Percentiles rank a stretch among this genome's conserved stretches.
phyloP scores from a whole-genome alignment of 2,888 invertebrate genomes.

The Idaea straminata region DNA sequence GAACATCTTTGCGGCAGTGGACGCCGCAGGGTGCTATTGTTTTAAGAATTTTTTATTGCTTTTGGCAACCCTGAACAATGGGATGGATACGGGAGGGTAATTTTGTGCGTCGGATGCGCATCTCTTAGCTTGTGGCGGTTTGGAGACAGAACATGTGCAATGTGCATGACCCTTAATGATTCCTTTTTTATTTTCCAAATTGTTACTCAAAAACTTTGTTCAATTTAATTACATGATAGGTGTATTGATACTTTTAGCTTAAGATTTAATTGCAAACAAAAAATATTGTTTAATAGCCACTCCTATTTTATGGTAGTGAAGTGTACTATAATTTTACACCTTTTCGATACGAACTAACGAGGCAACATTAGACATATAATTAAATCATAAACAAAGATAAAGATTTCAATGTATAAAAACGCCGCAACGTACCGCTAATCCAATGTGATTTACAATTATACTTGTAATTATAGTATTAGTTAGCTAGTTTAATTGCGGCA shows the following conservation, averaged over 20 bases:
- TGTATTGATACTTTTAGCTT: conserved; percentile 4
- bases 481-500: conserved; percentile 63
- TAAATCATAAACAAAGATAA: conserved; percentile 76
- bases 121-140: conserved; percentile 47
- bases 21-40: conserved; percentile 76
- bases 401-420: conserved; percentile 56
- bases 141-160: conserved; percentile 43
- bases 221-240: conserved; percentile 29
- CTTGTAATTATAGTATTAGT: conserved; percentile 58
- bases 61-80: conserved; percentile 76
- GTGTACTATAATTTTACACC: conserved; percentile 57
- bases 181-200: conserved; percentile 32
- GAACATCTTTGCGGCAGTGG: conserved; percentile 70
- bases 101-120: conserved; percentile 54
- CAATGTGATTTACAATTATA: conserved; percentile 69
- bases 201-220: conserved; percentile 17
- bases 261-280: conserved; percentile 29
- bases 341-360: conserved; percentile 55
- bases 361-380: conserved; percentile 61
- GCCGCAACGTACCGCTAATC: conserved; percentile 62
- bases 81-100: conserved; percentile 62
- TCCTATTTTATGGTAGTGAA: conserved; percentile 53
- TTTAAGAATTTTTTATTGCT: conserved; percentile 76
- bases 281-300: conserved; percentile 37
- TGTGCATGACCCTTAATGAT: conserved; percentile 41